Conservation (phyloP, 2,113 vertebrate species). For the Triplophysa rosa region DNA sequence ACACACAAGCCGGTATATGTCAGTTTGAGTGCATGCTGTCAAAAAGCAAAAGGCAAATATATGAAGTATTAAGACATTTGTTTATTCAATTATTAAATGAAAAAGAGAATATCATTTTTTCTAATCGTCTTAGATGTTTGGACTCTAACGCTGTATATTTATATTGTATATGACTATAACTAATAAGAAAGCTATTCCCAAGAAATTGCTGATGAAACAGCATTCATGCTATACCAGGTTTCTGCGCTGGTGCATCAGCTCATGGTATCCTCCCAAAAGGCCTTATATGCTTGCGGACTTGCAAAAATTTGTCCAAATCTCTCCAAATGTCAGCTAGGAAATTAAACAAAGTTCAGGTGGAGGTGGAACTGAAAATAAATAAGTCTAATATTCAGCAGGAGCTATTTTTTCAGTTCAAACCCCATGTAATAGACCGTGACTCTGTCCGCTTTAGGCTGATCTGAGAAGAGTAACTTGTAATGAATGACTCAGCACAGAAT, state of each 20-base stretch:
- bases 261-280: slow-evolving; percentile 10
- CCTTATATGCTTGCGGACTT: slow-evolving; percentile 1
- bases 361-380: not conserved
- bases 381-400: not conserved
- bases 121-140: too few species aligned
- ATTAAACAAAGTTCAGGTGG: not conserved
- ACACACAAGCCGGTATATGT: too few species aligned
- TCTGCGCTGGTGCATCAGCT: not conserved
- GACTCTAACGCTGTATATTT: too few species aligned
- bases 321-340: slow-evolving; percentile 15
- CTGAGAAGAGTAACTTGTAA: not conserved
- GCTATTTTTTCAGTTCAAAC: slow-evolving; percentile 6
- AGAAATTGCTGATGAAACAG: not conserved
- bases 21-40: too few species aligned
- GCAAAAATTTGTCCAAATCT: slow-evolving; percentile 6
- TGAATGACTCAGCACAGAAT: not conserved
- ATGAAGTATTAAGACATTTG: too few species aligned
- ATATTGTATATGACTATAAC: not conserved
- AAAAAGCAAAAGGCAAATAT: too few species aligned
- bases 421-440: not conserved
- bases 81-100: too few species aligned
- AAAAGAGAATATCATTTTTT: too few species aligned
- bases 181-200: not conserved
- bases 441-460: not conserved
- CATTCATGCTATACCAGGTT: not conserved